phyloP scores from a whole-genome alignment of 1,140 invertebrate genomes.

The Drosophila cardini region DNA sequence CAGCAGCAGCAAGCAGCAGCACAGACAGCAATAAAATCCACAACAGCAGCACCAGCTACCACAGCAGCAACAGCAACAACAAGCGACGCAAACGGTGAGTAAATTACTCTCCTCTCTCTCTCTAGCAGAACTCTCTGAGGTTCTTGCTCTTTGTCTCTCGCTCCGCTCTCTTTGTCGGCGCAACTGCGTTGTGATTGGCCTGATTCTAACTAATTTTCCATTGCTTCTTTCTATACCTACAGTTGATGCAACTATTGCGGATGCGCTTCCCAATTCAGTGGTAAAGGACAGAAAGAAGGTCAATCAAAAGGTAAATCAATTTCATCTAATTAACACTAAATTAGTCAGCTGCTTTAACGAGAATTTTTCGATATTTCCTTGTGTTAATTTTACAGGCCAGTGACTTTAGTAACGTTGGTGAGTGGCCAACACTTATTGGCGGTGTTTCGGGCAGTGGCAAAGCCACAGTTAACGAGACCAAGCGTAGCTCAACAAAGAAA shows the following conservation, averaged over 20 bases:
- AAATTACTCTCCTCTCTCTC: conserved; percentile 14
- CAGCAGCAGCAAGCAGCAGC: conserved; percentile 50
- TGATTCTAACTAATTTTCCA: conserved; percentile 33
- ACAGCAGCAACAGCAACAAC: conserved; percentile 30
- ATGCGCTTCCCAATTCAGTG: conserved; percentile 86
- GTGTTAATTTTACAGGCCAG: conserved; percentile 86
- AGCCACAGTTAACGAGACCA: conserved; percentile 80
- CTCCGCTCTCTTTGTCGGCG: conserved; percentile 20
- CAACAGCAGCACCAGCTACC: conserved; percentile 38
- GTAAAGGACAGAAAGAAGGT: conserved; percentile 87
- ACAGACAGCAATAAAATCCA: conserved; percentile 45
- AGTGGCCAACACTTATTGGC: conserved; percentile 90
- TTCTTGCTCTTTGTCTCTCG: not conserved
- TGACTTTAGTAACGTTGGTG: conserved; percentile 90
- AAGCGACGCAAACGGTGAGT: conserved; percentile 68
- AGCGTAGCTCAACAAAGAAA: conserved; percentile 74
- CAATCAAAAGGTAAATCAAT: conserved; percentile 87
- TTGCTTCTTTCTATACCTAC: conserved; percentile 20
- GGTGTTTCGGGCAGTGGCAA: conserved; percentile 76
- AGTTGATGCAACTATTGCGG: conserved; percentile 67
- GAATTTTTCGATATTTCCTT: not conserved
- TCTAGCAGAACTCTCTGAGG: not conserved
- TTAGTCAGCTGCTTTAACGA: not conserved
- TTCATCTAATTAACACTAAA: not conserved
- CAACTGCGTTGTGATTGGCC: conserved; percentile 49